These are phyloP conservation scores for western clawed frog (Xenopus tropicalis) DNA, from an alignment of 2,113 vertebrate species.

Conservation along the genomic window DNA sequence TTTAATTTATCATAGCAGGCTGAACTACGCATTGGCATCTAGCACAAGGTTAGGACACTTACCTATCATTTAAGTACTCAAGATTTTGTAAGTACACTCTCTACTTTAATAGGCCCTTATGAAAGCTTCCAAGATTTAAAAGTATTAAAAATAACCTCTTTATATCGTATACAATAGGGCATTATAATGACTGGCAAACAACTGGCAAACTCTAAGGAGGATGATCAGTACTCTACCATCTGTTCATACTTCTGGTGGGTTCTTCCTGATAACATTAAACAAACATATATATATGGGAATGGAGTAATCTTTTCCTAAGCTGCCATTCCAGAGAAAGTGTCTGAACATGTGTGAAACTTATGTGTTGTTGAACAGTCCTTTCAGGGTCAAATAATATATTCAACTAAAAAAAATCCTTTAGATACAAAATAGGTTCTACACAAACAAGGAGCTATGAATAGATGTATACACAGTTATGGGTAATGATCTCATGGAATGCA, in stretches of 20 bases:
- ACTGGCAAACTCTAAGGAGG: neutral
- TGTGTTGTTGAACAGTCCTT: slow-evolving; percentile 16
- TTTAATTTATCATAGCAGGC: too few relatives aligned
- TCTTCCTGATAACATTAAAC: neutral
- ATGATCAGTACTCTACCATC: neutral
- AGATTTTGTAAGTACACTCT: too few relatives aligned
- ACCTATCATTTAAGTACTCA: too few relatives aligned
- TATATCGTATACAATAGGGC: neutral
- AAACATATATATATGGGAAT: neutral
- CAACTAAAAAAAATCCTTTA: neutral
- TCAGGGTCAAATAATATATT: neutral
- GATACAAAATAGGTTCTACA: neutral
- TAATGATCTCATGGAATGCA: slow-evolving; percentile 1
- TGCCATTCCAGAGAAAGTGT: slow-evolving; percentile 5
- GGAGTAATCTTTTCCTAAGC: neutral
- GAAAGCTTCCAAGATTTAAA: too few relatives aligned
- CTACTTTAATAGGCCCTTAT: too few relatives aligned
- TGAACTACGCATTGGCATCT: too few relatives aligned
- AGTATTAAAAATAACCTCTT: too few relatives aligned
- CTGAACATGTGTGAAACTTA: neutral
- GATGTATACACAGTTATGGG: slow-evolving; percentile 16
- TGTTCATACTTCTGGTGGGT: neutral
- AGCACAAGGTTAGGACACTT: too few relatives aligned
- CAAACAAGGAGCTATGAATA: slow-evolving; percentile 11
- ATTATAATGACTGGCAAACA: neutral